Evolutionary conservation across 2,888 invertebrate species (phyloP), one percentile per base, ranked within the genome.

Genomic region (Seladonia tumulorum): DNA sequence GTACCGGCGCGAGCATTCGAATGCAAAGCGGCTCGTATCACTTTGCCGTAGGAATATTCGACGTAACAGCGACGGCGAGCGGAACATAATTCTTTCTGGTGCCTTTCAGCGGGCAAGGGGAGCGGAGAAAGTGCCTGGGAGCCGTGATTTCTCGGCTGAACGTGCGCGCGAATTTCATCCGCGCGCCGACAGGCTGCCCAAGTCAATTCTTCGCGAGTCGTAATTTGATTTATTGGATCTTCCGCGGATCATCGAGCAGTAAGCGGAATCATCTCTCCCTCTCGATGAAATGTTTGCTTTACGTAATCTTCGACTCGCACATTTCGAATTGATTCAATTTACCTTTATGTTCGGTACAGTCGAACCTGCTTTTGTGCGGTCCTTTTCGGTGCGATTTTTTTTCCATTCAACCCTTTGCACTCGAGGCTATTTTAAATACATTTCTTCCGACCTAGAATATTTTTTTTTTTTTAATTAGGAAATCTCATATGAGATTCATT

Each of bases 11-110:
- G 78, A 83, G 88, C 90, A 91, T 93, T 93, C 90, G 90, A 91
- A 92, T 92, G 93, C 92, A 92, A 93, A 93, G 82, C 90, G 89
- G 86, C 90, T 88, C 91, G 92, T 93, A 92, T 93, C 92, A 87
- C 90, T 93, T 92, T 91, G 88, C 90, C 76, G 72, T 74, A 71
- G 83, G 85, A 82, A 88, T 86, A 81, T 86, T 76, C 81, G 68
- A 66, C 47, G 82, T 57, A 77, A 83, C 82, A 80, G 82, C 81
- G 79, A 81, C 82, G 66, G 63, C 76, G 72, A 35, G 39, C 57
- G 70, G 81, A 77, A 53, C 78, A 68, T 80, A 82, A 79, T 89
- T 85, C 83, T 81, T 78, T 81, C 79, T 35, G 47, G 57, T 71
- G 72, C 25, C 39, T 42, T n/a, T 25, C 49, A 47, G 66, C 66